Percentiles rank a stretch among this genome's conserved stretches.
Conservation (phyloP, 1,140 invertebrate genomes). For the Orius laevigatus region DNA sequence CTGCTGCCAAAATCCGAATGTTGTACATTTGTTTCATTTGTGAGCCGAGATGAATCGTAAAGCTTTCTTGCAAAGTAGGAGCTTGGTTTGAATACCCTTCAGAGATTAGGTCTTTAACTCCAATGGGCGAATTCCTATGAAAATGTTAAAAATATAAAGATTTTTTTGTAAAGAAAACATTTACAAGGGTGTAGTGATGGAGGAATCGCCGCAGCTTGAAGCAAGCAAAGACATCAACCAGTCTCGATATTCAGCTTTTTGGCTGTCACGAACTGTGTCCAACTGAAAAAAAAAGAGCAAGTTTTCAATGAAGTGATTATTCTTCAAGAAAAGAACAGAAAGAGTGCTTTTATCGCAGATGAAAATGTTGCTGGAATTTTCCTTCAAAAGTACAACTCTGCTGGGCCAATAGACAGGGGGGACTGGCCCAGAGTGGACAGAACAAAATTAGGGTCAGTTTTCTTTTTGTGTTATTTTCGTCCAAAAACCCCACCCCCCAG, state of each 20-base stretch:
- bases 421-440: too few species aligned
- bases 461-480: too few species aligned
- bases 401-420: too few species aligned
- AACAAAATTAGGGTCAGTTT: too few species aligned
- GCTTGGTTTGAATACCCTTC: constrained; percentile 8
- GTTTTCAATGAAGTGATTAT: too few species aligned
- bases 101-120: neutral
- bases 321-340: too few species aligned
- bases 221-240: constrained; percentile 46
- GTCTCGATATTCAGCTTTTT: constrained; percentile 55
- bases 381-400: too few species aligned
- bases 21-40: constrained; percentile 99
- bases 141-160: neutral
- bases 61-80: constrained; percentile 68
- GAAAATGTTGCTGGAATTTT: too few species aligned
- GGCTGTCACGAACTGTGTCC: constrained; percentile 50
- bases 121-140: constrained; percentile 18
- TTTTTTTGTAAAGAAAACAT: neutral
- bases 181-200: constrained; percentile 1
- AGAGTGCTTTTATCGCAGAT: too few species aligned
- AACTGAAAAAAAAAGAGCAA: constrained; percentile 25
- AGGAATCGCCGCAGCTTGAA: constrained; percentile 10
- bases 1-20: constrained; percentile 72
- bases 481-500: too few species aligned
- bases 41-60: constrained; percentile 91